Evolutionary conservation across 2,797 vertebrate species (phyloP).

Genomic region (Acipenser transmontanus): DNA sequence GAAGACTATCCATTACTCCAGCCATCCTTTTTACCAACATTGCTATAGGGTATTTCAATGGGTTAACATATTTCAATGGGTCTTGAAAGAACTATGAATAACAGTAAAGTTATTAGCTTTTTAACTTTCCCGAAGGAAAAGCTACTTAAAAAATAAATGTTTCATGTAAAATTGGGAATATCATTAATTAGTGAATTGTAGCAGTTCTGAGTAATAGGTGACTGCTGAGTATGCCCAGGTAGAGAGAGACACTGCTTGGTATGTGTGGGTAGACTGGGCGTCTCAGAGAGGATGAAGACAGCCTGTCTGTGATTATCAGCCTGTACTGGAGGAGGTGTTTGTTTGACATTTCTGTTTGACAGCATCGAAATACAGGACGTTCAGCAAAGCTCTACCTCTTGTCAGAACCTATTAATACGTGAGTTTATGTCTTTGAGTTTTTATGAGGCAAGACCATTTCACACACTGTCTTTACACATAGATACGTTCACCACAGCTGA

Average conservation of each 20-base stretch:
- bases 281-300: conserved; percentile 67
- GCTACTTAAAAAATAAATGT: too few species aligned
- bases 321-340: conserved; percentile 78
- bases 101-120: too few species aligned
- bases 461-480: conserved; percentile 42
- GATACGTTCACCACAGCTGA: conserved; percentile 35
- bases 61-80: too few species aligned
- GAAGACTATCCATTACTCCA: too few species aligned
- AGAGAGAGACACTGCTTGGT: conserved; percentile 3
- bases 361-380: conserved; percentile 60
- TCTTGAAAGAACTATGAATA: too few species aligned
- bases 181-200: conserved; percentile 12
- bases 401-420: conserved; percentile 69
- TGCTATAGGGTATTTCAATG: too few species aligned
- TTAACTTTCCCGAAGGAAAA: too few species aligned
- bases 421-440: conserved; percentile 56
- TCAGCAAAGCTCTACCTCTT: conserved; percentile 53
- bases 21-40: too few species aligned
- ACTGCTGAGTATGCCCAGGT: conserved; percentile 23
- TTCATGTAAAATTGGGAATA: too few species aligned
- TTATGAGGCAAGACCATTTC: conserved; percentile 44
- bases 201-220: conserved; percentile 20
- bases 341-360: conserved; percentile 77
- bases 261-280: conserved; percentile 14
- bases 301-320: conserved; percentile 73